Base-by-base conservation (phyloP, 2,113 vertebrate species). In the Ondatra zibethicus region DNA sequence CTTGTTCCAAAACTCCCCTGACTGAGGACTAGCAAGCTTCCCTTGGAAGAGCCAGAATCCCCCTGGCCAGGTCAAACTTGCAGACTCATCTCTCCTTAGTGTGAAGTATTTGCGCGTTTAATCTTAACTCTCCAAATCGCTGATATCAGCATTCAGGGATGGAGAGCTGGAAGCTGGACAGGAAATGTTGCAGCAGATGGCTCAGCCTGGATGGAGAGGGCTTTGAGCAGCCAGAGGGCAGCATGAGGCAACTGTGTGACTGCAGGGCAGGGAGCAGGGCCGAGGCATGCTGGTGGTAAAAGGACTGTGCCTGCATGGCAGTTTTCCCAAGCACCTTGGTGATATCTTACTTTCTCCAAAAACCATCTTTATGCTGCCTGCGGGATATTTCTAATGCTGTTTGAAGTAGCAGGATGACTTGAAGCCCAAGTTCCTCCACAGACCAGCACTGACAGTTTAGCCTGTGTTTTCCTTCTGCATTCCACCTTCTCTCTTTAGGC, bases 221-320 rank as follows among this genome's bases (percentile, higher is more conserved):
- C 96, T 94, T 90, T 33, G 91, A 93, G 82, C 94, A 94, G 90
- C 85, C 94, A 95, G 94, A 84, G 82, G 92, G 89, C 92, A 82
- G 88, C 27, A 13, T 7, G 78, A 93, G 66, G 96, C 29, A 23
- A 65, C 80, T 2, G 27, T n/a, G 88, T 73, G 88, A 88, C 95
- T 90, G 58, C 87, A 89, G 91, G 91, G 63, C 87, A 89, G 65
- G 70, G 89, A 89, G 85, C 94, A 82, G 33, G 93, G 61, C 21
- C 11, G 33, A 14, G 58, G 88, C 58, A 87, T 3, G 8, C 25
- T 25, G 13, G 52, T 47, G 66, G 96, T 78, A 58, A 78, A 93
- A 93, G 27, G n/a, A 12, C 94, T 96, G 86, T 76, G 95, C 82
- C 89, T 87, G 55, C 95, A 2, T 70, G 82, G 94, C 87, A 72